Conservation (phyloP, 2,113 vertebrate genomes). For the Tragelaphus strepsiceros region DNA sequence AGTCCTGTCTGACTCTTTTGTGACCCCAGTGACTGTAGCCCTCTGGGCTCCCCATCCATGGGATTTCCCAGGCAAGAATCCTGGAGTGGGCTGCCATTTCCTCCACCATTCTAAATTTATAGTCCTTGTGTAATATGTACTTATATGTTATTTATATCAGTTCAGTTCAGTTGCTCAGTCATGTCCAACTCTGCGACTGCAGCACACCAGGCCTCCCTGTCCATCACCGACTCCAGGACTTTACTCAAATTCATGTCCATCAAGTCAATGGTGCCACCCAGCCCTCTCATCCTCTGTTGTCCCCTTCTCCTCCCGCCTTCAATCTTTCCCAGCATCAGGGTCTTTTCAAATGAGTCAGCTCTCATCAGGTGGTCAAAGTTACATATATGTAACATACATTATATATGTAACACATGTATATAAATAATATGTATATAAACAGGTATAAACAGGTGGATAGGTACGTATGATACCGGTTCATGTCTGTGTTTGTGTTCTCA, state of each 20-base stretch:
- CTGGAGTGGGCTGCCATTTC: neutral
- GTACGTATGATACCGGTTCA: neutral
- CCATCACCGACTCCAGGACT: fast-evolving
- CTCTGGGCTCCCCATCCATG: neutral
- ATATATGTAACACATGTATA: neutral
- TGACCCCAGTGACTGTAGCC: fast-evolving
- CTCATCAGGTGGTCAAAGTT: neutral
- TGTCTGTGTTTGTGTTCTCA: neutral
- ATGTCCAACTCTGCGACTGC: neutral
- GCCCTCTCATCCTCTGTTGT: neutral
- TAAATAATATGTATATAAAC: neutral
- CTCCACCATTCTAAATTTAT: neutral
- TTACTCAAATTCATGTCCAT: neutral
- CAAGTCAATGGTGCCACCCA: neutral
- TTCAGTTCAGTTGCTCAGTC: neutral
- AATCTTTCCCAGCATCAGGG: neutral
- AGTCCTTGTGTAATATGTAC: neutral
- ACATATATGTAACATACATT: neutral
- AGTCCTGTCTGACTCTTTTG: neutral
- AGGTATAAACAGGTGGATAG: neutral
- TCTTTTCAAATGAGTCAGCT: neutral
- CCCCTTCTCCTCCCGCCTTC: neutral
- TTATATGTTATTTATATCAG: neutral
- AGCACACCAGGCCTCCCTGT: neutral
- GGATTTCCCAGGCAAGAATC: neutral